Conservation (phyloP, 2,113 vertebrate genomes). For the Phyllostomus discolor region DNA sequence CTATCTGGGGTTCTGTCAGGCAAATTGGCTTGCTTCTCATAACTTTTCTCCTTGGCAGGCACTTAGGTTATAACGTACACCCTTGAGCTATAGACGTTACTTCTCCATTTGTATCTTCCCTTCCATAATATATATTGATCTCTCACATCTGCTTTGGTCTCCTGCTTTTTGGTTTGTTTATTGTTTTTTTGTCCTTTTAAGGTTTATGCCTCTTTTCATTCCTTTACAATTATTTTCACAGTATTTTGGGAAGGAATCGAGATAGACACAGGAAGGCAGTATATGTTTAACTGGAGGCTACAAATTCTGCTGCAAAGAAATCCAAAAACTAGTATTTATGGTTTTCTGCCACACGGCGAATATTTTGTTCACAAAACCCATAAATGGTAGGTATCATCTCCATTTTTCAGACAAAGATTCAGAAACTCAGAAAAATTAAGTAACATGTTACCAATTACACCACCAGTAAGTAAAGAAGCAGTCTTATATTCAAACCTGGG, state of each 20-base stretch:
- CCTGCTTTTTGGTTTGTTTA: neutral
- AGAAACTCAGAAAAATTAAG: slow-evolving; percentile 36
- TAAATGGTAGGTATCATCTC: neutral
- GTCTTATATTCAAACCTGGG: neutral
- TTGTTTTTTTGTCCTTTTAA: neutral
- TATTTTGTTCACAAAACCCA: slow-evolving; percentile 1
- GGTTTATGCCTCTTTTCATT: slow-evolving; percentile 1
- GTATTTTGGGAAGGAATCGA: neutral
- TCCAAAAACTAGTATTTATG: slow-evolving; percentile 20
- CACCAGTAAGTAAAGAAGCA: neutral
- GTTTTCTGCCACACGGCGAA: neutral
- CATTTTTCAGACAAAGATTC: slow-evolving; percentile 37
- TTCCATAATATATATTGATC: neutral
- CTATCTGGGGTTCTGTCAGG: neutral
- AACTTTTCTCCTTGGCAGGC: neutral
- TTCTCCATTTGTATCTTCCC: neutral
- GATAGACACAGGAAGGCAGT: neutral
- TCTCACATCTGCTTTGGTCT: neutral
- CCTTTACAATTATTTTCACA: slow-evolving; percentile 9
- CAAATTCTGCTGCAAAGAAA: neutral
- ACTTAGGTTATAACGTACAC: neutral
- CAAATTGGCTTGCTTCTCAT: neutral
- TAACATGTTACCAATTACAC: neutral
- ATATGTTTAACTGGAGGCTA: neutral
- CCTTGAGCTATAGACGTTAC: neutral